These are phyloP conservation scores for Falcunculus frontatus DNA, from an alignment of 2,113 vertebrate species.

Conservation along the genomic window DNA sequence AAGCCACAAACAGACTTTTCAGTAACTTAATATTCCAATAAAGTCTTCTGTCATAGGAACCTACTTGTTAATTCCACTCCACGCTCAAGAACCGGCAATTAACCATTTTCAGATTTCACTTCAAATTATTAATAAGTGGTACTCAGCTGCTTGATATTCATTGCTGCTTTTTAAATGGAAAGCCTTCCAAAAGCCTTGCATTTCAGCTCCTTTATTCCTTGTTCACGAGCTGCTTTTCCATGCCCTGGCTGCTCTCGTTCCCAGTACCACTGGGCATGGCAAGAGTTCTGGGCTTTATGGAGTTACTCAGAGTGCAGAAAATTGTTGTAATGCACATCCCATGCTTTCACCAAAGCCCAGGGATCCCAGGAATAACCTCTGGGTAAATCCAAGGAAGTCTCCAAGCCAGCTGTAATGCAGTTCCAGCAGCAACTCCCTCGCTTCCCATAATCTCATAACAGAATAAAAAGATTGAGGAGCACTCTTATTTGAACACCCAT, in stretches of 20 bases:
- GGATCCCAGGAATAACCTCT: not conserved
- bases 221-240: not conserved
- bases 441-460: not conserved
- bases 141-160: conserved; percentile 27
- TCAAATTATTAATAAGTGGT: conserved; percentile 54
- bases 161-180: not conserved
- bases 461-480: not conserved
- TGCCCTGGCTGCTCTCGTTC: not conserved
- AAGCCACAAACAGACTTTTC: conserved; percentile 32
- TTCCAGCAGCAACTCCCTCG: not conserved
- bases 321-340: not conserved
- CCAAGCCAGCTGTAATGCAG: not conserved
- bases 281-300: not conserved
- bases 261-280: rapidly evolving
- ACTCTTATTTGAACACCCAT: not conserved
- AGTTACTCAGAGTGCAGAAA: not conserved
- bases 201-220: not conserved
- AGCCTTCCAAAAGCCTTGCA: not conserved
- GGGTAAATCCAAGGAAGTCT: not conserved
- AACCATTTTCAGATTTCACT: conserved; percentile 55
- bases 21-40: conserved; percentile 53
- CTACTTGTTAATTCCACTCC: conserved; percentile 40
- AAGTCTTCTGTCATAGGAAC: conserved; percentile 28
- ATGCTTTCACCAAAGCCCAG: not conserved
- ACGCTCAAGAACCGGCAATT: conserved; percentile 40